These are phyloP conservation scores for Bujurquina vittata DNA, from an alignment of 2,113 vertebrate species.

Conservation along the genomic window DNA sequence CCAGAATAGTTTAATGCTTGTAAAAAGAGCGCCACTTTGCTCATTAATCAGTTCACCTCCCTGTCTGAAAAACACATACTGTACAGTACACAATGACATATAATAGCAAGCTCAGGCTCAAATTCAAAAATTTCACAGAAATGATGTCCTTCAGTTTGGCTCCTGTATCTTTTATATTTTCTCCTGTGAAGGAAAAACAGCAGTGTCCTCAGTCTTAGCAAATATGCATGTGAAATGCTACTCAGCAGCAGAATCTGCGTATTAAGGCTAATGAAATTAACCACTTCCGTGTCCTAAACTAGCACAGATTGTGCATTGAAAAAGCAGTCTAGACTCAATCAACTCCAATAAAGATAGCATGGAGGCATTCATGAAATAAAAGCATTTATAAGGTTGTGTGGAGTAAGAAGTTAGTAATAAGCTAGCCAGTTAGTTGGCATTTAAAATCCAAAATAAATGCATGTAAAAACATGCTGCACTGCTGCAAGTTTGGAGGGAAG, in stretches of 20 bases:
- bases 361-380: neutral
- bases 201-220: slow-evolving; percentile 14
- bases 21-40: slow-evolving; percentile 13
- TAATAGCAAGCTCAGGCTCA: neutral
- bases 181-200: neutral
- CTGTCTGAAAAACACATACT: slow-evolving; percentile 27
- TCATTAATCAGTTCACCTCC: slow-evolving; percentile 31
- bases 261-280: neutral
- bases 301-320: neutral
- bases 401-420: neutral
- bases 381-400: neutral
- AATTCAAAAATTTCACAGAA: slow-evolving; percentile 7
- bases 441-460: neutral
- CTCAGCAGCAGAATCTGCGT: neutral
- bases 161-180: neutral
- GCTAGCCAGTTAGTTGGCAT: neutral
- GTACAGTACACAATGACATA: neutral
- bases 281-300: neutral
- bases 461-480: neutral
- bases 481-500: neutral
- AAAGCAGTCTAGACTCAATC: neutral
- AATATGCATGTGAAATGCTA: neutral
- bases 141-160: neutral
- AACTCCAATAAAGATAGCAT: neutral
- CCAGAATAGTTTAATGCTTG: slow-evolving; percentile 31